Evolutionary conservation across 1,140 invertebrate species (phyloP).

Genomic region (Melitaea cinxia): DNA sequence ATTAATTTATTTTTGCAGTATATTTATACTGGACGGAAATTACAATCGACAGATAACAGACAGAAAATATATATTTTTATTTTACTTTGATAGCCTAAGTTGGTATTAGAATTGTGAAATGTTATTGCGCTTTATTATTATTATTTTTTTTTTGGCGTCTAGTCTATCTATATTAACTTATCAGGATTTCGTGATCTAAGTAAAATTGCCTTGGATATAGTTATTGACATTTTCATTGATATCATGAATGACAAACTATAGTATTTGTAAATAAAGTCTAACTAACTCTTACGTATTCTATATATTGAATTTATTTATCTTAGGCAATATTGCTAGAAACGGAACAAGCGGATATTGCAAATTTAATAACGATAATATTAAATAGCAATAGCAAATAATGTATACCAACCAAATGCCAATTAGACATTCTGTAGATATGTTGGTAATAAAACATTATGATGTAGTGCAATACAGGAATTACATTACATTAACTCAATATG

Average conservation of each 20-base stretch:
- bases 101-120: too few relatives aligned
- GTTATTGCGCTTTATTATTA: too few relatives aligned
- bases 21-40: too few relatives aligned
- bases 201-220: not conserved
- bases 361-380: slow-evolving; percentile 7
- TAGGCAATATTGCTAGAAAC: slow-evolving; percentile 1
- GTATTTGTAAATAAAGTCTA: not conserved
- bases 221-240: slow-evolving; percentile 1
- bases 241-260: slow-evolving; percentile 2
- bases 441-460: too few relatives aligned
- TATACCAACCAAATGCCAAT: too few relatives aligned
- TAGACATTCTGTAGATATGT: not conserved
- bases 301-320: not conserved
- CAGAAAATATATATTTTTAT: too few relatives aligned
- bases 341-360: slow-evolving; percentile 23
- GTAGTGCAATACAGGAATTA: too few relatives aligned
- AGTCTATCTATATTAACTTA: not conserved
- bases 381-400: slow-evolving; percentile 6
- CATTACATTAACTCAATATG: too few relatives aligned
- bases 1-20: too few relatives aligned
- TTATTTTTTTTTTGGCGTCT: too few relatives aligned
- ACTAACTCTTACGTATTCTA: not conserved
- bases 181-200: not conserved
- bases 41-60: too few relatives aligned
- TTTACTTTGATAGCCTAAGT: too few relatives aligned